phyloP scores from a whole-genome alignment of 2,888 invertebrate genomes.

The Amiota minor region DNA sequence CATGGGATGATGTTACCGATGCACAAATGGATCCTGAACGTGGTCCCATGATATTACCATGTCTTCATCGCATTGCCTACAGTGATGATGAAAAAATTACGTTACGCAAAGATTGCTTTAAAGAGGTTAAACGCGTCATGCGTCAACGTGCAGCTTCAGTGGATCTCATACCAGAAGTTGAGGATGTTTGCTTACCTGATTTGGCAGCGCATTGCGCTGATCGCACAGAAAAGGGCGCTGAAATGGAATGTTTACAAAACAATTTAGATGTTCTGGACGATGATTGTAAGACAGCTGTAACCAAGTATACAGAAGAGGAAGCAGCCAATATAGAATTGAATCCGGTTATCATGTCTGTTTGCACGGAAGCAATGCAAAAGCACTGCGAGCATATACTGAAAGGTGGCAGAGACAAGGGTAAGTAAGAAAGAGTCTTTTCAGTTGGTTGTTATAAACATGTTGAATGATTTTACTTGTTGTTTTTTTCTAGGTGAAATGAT shows the following conservation, averaged over 20 bases:
- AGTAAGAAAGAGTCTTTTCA: slow-evolving; percentile 13
- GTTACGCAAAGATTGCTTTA: slow-evolving; percentile 77
- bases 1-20: slow-evolving; percentile 81
- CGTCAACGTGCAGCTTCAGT: slow-evolving; percentile 93
- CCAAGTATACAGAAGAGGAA: slow-evolving; percentile 90
- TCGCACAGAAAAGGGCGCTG: slow-evolving; percentile 90
- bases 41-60: slow-evolving; percentile 90
- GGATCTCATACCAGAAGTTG: slow-evolving; percentile 94
- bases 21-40: slow-evolving; percentile 82
- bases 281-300: slow-evolving; percentile 83
- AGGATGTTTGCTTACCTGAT: slow-evolving; percentile 90
- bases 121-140: slow-evolving; percentile 92
- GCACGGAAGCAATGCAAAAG: slow-evolving; percentile 84
- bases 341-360: slow-evolving; percentile 87
- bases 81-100: slow-evolving; percentile 73
- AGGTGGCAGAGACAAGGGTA: slow-evolving; percentile 81
- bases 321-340: slow-evolving; percentile 92
- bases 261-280: slow-evolving; percentile 81
- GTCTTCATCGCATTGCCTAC: slow-evolving; percentile 86
- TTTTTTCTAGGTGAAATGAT: slow-evolving; percentile 83
- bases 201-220: slow-evolving; percentile 87
- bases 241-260: slow-evolving; percentile 93
- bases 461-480: neutral
- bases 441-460: neutral
- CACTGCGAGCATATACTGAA: slow-evolving; percentile 82